Base-by-base conservation (phyloP, 2,888 invertebrate species). In the Trissolcus brochymenae region DNA sequence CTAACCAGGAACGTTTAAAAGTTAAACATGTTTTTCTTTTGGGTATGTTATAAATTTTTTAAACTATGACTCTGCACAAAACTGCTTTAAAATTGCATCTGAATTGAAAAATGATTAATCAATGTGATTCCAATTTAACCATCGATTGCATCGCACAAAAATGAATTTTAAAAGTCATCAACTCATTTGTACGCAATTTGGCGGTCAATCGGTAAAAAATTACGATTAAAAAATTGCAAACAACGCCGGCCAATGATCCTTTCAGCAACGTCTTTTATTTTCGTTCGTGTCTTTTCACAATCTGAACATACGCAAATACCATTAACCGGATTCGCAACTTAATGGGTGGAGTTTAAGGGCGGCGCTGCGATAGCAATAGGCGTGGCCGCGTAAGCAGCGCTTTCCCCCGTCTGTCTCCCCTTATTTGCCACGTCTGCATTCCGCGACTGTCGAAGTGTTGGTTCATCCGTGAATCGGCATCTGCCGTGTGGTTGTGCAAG, bases 221-320 rank as follows among this genome's bases (percentile, higher is more conserved):
- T 21, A 17, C 19, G 14, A 68, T 66, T 53, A 70, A 65, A 43
- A 54, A 67, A 76, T 70, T 17, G 17, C 35, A 64, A 43, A 49
- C 68, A 79, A 78, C 80, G 73, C 81, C 83, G 83, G 82, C 81
- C 81, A 83, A 82, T 82, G 82, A 83, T 82, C 80, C 74, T 81
- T 80, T 79, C 76, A 65, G 62, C 56, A 66, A 46, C 19, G 62
- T 76, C 61, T 73, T 81, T 71, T 75, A 72, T 71, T 79, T 83
- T 80, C 73, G 75, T 76, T 74, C 78, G 79, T 79, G 80, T 82
- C 82, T 82, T 79, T 72, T 62, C 78, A 76, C 81, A 80, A 81
- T 80, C 60, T 59, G 60, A 68, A 73, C 73, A 55, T 65, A 60
- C 65, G 73, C 77, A 77, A 77, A 77, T 77, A 77, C 67, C 77